These are phyloP conservation scores for Philereme transversata DNA, from an alignment of 2,888 invertebrate species.

Conservation along the genomic window DNA sequence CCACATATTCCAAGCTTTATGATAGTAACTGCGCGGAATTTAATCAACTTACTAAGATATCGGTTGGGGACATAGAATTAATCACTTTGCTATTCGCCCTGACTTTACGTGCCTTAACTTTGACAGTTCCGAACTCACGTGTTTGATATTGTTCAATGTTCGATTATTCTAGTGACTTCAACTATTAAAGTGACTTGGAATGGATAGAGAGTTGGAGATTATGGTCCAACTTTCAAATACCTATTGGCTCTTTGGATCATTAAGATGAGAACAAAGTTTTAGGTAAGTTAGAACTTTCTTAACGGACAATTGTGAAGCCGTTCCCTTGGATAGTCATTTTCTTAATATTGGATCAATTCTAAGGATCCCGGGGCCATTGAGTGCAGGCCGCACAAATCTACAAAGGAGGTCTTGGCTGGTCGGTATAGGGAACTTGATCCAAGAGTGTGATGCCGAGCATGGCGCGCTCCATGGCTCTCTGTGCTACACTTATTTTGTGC, in stretches of 20 bases:
- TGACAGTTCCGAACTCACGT: conserved; percentile 49
- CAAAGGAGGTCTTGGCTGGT: no score
- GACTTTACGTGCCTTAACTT: conserved; percentile 47
- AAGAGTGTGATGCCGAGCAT: no score
- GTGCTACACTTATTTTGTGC: no score
- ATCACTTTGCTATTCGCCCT: conserved; percentile 53
- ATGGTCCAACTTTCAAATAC: no score
- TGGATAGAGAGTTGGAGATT: conserved; percentile 1
- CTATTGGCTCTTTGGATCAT: conserved; percentile 14
- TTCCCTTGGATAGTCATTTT: no score
- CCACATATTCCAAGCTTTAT: conserved; percentile 13
- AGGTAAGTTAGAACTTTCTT: neutral
- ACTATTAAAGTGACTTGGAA: neutral
- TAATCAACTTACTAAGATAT: conserved; percentile 76
- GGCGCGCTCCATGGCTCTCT: no score
- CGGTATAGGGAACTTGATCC: no score
- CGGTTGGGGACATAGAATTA: conserved; percentile 62
- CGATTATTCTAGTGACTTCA: conserved; percentile 9
- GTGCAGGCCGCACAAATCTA: no score
- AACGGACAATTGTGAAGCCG: neutral
- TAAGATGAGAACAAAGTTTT: conserved; percentile 18
- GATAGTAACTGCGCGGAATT: conserved; percentile 55
- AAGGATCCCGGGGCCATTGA: no score
- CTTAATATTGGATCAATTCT: no score
- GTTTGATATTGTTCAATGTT: conserved; percentile 44